Evolutionary conservation across 2,888 invertebrate genomes (phyloP), one percentile per base, ranked within the genome.

Genomic region (Aspidiotus destructor): DNA sequence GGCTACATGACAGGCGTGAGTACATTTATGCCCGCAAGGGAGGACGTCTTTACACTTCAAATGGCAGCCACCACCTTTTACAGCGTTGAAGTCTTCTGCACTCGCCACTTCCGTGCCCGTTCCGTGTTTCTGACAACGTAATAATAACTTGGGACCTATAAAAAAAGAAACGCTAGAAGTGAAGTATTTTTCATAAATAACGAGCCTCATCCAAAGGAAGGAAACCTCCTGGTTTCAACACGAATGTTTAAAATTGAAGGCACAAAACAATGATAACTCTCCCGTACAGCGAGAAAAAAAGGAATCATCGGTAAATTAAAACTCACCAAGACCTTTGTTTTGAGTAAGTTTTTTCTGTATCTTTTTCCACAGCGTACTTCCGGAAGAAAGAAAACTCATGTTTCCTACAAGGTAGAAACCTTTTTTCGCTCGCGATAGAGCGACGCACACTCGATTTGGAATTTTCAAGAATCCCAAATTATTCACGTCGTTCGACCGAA

Each of bases 391-490:
- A 10, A 82, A 77, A 0, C 78, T 75, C 81, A 87, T 84, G 74
- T 90, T 89, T 2, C 90, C 91, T 73, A 87, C 83, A 7, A 88
- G 83, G 75, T 85, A 90, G 61, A 91, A 81, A 1, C 81, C 87
- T 74, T 81, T 79, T 75, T 82, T 82, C 0, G 86, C 91, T 73
- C 91, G 79, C 0, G 90, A 89, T 60, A 91, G 77, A 0, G 88
- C 87, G 0, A 90, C 89, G 75, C 89, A 88, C 55, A 89, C 84
- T 55, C 89, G 81, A 76, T 89, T 89, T 52, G 83, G 80, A 40
- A 83, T 83, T 7, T 79, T 77, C 8, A 90, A 78, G 76, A 89
- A 90, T 0, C 89, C 90, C 71, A 89, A 85, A 69, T 81, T 83
- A 62, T 81, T 81, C 11, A 83, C 80, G 57, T 77, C 76, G 77